These are phyloP conservation scores for Falco cherrug DNA, from an alignment of 2,797 vertebrate genomes.

Conservation along the genomic window DNA sequence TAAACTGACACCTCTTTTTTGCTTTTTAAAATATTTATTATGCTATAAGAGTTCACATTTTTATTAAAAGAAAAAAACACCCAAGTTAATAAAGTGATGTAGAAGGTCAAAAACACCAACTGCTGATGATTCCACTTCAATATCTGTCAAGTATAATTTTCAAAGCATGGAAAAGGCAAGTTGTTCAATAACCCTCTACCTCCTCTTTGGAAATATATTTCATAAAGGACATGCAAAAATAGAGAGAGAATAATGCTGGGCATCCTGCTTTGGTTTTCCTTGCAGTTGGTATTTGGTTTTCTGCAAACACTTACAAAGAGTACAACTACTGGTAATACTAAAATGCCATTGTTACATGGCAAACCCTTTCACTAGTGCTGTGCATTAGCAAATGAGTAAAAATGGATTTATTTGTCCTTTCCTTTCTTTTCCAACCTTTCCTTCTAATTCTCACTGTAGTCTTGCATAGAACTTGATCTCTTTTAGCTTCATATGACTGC, in stretches of 20 bases:
- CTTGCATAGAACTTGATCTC: neutral
- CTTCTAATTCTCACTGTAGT: neutral
- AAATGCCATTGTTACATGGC: neutral
- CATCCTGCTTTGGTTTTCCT: neutral
- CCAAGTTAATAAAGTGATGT: neutral
- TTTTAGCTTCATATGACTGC: neutral
- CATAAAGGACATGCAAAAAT: neutral
- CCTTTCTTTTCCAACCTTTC: neutral
- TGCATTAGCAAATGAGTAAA: neutral
- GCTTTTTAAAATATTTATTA: neutral
- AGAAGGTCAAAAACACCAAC: neutral
- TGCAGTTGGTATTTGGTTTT: fast-evolving
- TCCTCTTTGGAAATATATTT: neutral
- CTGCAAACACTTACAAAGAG: neutral
- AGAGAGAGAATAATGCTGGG: neutral
- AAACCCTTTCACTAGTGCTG: neutral
- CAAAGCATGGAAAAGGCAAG: neutral
- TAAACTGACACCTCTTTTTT: neutral
- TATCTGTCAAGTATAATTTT: neutral
- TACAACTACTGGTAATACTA: neutral
- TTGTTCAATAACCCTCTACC: neutral
- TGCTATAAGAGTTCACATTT: neutral
- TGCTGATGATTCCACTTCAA: neutral
- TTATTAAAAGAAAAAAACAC: neutral
- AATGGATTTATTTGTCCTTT: neutral